Conservation (phyloP, 2,113 vertebrate species). For the Halichoerus grypus region DNA sequence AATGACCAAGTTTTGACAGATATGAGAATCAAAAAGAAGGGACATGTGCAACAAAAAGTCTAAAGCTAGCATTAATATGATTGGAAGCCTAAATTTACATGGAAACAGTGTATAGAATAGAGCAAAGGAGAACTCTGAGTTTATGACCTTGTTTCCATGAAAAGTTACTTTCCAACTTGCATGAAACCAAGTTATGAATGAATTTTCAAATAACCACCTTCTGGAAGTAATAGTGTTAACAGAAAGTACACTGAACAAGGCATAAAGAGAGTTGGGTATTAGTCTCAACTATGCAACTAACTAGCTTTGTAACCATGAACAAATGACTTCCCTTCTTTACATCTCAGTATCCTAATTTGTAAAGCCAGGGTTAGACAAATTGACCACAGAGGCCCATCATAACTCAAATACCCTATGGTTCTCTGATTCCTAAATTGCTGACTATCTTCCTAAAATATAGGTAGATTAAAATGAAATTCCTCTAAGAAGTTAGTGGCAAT, state of each 20-base stretch:
- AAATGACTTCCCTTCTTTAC: background rate
- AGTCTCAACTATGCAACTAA: background rate
- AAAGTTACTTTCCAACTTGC: background rate
- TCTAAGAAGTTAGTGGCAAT: background rate
- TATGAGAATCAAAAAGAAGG: background rate
- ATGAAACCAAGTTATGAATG: background rate
- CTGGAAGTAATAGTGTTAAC: background rate
- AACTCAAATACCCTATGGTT: background rate
- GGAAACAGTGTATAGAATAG: background rate
- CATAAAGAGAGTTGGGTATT: background rate
- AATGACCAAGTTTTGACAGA: background rate
- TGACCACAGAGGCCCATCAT: background rate
- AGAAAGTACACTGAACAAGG: background rate
- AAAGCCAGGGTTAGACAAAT: background rate
- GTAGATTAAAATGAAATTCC: conserved; percentile 17
- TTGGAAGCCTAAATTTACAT: background rate
- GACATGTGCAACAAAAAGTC: background rate
- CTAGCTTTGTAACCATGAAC: background rate
- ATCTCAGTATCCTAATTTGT: background rate
- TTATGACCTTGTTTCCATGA: conserved; percentile 2
- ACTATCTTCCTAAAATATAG: background rate
- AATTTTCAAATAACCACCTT: background rate
- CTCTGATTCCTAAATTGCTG: background rate
- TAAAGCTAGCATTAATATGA: background rate
- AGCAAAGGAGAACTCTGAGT: conserved; percentile 10